These are phyloP conservation scores for Brachypterus glaber DNA, from an alignment of 2,888 invertebrate genomes.

Conservation along the genomic window DNA sequence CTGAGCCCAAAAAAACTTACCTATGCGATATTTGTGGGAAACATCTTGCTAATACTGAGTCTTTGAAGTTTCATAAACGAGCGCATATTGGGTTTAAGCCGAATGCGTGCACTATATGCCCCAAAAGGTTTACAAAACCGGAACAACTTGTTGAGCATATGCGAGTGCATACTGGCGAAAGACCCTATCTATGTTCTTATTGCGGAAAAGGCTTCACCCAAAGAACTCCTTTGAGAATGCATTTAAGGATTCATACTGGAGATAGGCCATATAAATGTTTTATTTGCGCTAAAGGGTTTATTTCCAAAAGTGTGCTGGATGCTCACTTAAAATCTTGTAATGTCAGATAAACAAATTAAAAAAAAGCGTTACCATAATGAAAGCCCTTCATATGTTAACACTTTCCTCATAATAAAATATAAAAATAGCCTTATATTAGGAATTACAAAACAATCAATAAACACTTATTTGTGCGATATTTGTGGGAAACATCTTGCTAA, in stretches of 20 bases:
- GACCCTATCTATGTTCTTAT: conserved; percentile 38
- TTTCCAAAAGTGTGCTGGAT: conserved; percentile 33
- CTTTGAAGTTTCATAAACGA: conserved; percentile 45
- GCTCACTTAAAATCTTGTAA: conserved; percentile 32
- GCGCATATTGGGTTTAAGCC: conserved; percentile 49
- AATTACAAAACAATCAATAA: too few relatives aligned
- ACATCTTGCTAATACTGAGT: conserved; percentile 42
- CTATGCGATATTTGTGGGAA: conserved; percentile 52
- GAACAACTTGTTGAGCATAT: conserved; percentile 48
- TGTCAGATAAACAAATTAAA: too few relatives aligned
- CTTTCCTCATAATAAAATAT: too few relatives aligned
- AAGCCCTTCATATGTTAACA: conserved; percentile 54
- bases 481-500: conserved; percentile 48
- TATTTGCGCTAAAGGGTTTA: conserved; percentile 48
- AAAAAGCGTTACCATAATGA: conserved; percentile 49
- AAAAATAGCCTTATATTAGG: too few relatives aligned
- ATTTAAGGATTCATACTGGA: conserved; percentile 52
- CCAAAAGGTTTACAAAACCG: conserved; percentile 50
- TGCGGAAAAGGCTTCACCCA: conserved; percentile 35
- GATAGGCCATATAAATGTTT: conserved; percentile 48
- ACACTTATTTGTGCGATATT: conserved; percentile 49
- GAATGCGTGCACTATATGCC: conserved; percentile 28
- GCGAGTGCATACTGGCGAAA: conserved; percentile 29
- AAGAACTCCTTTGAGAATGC: conserved; percentile 50
- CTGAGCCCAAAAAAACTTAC: too few relatives aligned